Evolutionary conservation across 2,113 vertebrate species (phyloP).

Genomic region (Hylia prasina): DNA sequence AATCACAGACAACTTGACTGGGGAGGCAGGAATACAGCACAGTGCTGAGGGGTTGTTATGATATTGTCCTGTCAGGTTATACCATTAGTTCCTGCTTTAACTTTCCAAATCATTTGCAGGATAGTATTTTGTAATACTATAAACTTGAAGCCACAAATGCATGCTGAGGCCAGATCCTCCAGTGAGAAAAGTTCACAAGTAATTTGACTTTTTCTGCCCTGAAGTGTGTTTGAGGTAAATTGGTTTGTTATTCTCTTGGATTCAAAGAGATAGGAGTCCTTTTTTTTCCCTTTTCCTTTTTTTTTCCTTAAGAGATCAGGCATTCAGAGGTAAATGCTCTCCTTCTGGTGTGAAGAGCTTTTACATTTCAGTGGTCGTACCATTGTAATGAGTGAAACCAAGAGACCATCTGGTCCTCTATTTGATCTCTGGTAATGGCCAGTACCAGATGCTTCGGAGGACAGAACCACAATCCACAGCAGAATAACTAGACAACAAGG

Average conservation of each 20-base stretch:
- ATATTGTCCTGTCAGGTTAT: not conserved
- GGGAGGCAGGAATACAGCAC: not conserved
- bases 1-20: not conserved
- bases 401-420: slow-evolving; percentile 54
- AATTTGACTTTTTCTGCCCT: not conserved
- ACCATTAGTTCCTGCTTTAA: not conserved
- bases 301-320: not conserved
- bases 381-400: slow-evolving; percentile 53
- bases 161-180: not conserved
- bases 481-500: not conserved
- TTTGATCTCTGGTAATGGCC: slow-evolving; percentile 61
- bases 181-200: not conserved
- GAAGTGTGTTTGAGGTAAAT: not conserved
- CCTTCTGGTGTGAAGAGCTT: slow-evolving; percentile 57
- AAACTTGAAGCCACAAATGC: not conserved
- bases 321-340: slow-evolving; percentile 56
- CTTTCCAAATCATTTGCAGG: not conserved
- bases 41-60: not conserved
- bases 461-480: not conserved
- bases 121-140: not conserved
- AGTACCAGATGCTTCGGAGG: slow-evolving; percentile 46
- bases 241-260: not conserved
- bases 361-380: slow-evolving; percentile 44
- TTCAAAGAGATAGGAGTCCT: not conserved
- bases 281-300: fast-evolving